Conservation (phyloP, 2,113 vertebrate genomes). For the Naja naja region DNA sequence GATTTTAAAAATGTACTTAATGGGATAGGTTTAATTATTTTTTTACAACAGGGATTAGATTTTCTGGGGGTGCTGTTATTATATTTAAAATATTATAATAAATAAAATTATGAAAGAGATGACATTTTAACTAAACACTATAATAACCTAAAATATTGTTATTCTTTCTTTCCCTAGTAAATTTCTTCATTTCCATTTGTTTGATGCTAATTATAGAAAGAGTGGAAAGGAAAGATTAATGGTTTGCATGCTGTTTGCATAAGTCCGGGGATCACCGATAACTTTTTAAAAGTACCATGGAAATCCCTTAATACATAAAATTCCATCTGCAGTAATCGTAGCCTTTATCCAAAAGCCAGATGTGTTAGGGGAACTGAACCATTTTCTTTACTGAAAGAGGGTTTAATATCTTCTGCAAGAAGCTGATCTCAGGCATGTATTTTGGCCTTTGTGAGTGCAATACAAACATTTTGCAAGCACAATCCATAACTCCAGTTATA, state of each 20-base stretch:
- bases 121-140: background rate
- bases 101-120: background rate
- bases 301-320: background rate
- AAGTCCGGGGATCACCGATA: slow-evolving; percentile 12
- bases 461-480: slow-evolving; percentile 24
- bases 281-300: background rate
- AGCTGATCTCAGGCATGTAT: background rate
- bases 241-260: background rate
- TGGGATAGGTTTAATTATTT: background rate
- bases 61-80: background rate
- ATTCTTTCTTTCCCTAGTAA: background rate
- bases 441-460: slow-evolving; percentile 12
- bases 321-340: slow-evolving; percentile 24
- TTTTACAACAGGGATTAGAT: background rate
- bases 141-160: background rate
- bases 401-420: background rate
- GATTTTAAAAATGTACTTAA: background rate
- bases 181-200: background rate
- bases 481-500: slow-evolving; percentile 14
- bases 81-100: background rate
- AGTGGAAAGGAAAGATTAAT: background rate
- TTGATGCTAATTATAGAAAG: slow-evolving; percentile 14
- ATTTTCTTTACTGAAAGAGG: slow-evolving; percentile 21
- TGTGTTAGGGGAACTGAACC: slow-evolving; percentile 25
- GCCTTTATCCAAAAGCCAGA: slow-evolving; percentile 23